Percentiles rank a stretch among this genome's conserved stretches.
phyloP scores from a whole-genome alignment of 2,797 vertebrate genomes.

The Tauraco hartlaubi region DNA sequence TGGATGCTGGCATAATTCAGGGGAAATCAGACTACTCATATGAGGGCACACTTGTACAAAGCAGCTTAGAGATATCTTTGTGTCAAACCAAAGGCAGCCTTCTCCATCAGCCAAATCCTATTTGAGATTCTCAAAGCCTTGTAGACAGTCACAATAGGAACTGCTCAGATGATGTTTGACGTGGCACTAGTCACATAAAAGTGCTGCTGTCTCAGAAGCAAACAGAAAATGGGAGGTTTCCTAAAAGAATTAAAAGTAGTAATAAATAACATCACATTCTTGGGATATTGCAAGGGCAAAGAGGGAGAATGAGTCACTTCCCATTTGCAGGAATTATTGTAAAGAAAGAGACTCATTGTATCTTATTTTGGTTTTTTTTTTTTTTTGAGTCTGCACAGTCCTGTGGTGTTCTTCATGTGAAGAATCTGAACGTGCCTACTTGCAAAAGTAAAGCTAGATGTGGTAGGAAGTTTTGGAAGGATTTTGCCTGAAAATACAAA shows the following conservation, averaged over 20 bases:
- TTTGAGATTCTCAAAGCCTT: neutral
- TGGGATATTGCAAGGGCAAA: neutral
- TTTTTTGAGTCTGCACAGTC: neutral
- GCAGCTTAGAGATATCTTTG: neutral
- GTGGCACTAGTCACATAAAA: neutral
- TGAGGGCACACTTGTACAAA: neutral
- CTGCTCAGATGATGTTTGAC: neutral
- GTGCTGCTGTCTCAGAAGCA: neutral
- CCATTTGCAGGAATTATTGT: neutral
- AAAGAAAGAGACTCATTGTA: neutral
- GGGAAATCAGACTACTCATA: neutral
- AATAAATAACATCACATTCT: neutral
- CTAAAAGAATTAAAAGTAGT: neutral
- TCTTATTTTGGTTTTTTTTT: neutral
- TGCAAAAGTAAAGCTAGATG: neutral
- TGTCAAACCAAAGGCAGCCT: neutral
- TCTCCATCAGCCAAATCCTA: neutral
- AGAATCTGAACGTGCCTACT: neutral
- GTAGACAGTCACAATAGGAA: neutral
- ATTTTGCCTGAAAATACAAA: neutral
- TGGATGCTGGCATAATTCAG: neutral
- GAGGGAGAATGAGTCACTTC: neutral
- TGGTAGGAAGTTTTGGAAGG: neutral
- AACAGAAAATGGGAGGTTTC: neutral
- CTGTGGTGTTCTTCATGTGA: neutral